These are phyloP conservation scores for Epizoanthus scotinus DNA, from an alignment of 92 coral and sea anemone species.

Conservation along the genomic window DNA sequence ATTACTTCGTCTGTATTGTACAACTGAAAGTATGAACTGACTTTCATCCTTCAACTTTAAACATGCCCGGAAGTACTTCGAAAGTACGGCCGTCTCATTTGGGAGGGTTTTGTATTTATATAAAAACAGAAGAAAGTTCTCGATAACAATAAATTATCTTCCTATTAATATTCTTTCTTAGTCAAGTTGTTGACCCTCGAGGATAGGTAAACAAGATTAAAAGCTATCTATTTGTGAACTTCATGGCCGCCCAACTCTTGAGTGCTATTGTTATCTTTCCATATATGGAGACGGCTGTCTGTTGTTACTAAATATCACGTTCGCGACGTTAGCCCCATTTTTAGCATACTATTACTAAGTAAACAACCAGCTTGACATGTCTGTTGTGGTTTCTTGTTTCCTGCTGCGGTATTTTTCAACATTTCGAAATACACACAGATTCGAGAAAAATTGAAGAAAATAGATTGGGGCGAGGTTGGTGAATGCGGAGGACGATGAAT, in stretches of 20 bases:
- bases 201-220: slow-evolving; percentile 41
- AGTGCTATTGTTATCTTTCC: slow-evolving; percentile 5
- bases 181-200: slow-evolving; percentile 39
- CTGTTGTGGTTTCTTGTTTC: too few species aligned
- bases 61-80: slow-evolving; percentile 25
- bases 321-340: neutral
- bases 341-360: too few species aligned
- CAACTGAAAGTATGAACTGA: slow-evolving; percentile 20
- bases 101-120: slow-evolving; percentile 9
- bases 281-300: slow-evolving; percentile 16
- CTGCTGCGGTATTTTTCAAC: too few species aligned
- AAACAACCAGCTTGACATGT: too few species aligned
- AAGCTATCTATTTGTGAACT: slow-evolving; percentile 37
- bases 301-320: neutral
- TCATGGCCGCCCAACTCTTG: neutral
- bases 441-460: too few species aligned
- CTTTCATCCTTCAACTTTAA: neutral
- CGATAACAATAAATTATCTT: slow-evolving; percentile 21
- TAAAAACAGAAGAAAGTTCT: slow-evolving; percentile 36
- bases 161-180: slow-evolving; percentile 27
- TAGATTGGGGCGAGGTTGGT: too few species aligned
- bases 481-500: too few species aligned
- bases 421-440: too few species aligned
- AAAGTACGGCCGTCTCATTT: neutral
- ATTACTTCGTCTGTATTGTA: slow-evolving; percentile 3